Conservation (phyloP, 2,888 invertebrate genomes). For the Orthosia cruda region DNA sequence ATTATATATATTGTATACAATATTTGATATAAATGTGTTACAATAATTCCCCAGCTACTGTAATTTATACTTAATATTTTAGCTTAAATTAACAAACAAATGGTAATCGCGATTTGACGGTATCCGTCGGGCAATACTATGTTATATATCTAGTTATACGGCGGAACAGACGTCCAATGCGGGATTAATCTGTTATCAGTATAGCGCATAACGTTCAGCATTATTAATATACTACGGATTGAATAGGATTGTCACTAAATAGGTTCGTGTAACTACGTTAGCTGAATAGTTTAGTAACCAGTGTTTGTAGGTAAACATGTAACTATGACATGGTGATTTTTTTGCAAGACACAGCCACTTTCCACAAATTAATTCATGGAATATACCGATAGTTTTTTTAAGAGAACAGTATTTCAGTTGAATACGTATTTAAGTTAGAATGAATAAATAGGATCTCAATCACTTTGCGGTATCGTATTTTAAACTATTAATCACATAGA, state of each 20-base stretch:
- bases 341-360: not conserved
- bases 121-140: constrained; percentile 19
- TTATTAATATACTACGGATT: constrained; percentile 54
- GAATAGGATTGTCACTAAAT: constrained; percentile 33
- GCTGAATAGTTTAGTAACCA: not conserved
- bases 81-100: constrained; percentile 41
- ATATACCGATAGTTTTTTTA: too few species aligned
- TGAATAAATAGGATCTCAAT: not conserved
- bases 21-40: not conserved
- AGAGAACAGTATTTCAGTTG: too few species aligned
- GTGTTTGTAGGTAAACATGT: not conserved
- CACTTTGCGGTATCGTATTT: not conserved
- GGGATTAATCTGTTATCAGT: constrained; percentile 68
- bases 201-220: constrained; percentile 43
- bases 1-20: too few species aligned
- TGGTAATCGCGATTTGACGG: constrained; percentile 38
- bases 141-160: constrained; percentile 45
- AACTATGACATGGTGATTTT: not conserved
- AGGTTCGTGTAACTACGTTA: not conserved
- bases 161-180: constrained; percentile 53
- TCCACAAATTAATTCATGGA: too few species aligned
- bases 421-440: too few species aligned
- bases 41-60: constrained; percentile 3
- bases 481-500: not conserved
- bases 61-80: constrained; percentile 27